Evolutionary conservation across 2,797 vertebrate genomes (phyloP).

Genomic region (Silurus lanzhouensis): DNA sequence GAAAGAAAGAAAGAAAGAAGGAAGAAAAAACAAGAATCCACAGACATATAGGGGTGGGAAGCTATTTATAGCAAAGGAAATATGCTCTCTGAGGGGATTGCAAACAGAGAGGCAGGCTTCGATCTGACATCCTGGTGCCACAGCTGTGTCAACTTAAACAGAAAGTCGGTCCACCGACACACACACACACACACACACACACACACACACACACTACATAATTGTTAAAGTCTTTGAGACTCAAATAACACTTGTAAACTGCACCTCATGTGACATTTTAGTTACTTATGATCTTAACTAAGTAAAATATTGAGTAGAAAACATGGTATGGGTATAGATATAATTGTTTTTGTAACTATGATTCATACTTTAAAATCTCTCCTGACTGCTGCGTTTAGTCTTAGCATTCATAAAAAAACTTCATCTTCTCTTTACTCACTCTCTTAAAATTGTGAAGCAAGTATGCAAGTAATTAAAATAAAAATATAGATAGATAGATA

Average conservation of each 20-base stretch:
- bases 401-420: background rate
- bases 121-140: conserved; percentile 79
- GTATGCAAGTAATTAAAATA: no score
- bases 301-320: background rate
- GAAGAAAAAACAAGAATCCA: conserved; percentile 63
- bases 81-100: conserved; percentile 73
- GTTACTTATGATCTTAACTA: background rate
- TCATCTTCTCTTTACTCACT: background rate
- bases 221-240: background rate
- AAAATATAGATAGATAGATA: no score
- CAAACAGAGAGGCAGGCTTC: conserved; percentile 75
- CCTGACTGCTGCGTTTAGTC: background rate
- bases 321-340: background rate
- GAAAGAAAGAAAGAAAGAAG: conserved; percentile 22
- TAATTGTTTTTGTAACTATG: background rate
- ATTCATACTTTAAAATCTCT: background rate
- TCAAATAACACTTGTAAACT: background rate
- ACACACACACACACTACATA: background rate
- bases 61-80: conserved; percentile 78
- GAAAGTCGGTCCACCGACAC: conserved; percentile 55
- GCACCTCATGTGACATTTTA: background rate
- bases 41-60: conserved; percentile 60
- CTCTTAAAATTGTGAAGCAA: background rate
- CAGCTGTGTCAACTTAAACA: conserved; percentile 84
- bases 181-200: conserved; percentile 4